Percentiles rank a stretch among this genome's conserved stretches.
phyloP scores from a whole-genome alignment of 2,113 vertebrate genomes.

The Melanocharis versteri region DNA sequence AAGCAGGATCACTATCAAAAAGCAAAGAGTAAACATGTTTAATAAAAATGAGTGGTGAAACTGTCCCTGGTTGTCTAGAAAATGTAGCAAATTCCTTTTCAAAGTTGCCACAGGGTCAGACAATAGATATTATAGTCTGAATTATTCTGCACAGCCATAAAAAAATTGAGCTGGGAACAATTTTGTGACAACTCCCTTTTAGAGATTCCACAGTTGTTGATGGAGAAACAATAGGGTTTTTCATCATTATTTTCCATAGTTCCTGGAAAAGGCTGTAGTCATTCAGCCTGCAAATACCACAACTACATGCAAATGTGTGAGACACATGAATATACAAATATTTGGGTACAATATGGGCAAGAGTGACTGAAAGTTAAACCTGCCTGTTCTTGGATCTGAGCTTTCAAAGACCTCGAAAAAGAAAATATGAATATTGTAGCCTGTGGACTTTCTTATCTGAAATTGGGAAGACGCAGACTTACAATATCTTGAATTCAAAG shows the following conservation, averaged over 20 bases:
- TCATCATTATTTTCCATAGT: neutral
- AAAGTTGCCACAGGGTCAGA: neutral
- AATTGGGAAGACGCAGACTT: neutral
- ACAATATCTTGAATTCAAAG: neutral
- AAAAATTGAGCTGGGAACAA: neutral
- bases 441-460: neutral
- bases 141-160: neutral
- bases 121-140: neutral
- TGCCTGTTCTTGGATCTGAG: neutral
- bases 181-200: neutral
- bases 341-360: neutral
- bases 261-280: neutral
- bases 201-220: neutral
- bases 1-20: conserved; percentile 2
- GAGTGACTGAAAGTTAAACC: neutral
- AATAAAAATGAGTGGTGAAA: neutral
- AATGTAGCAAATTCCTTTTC: neutral
- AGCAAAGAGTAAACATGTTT: neutral
- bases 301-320: neutral
- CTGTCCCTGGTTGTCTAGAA: neutral
- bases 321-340: neutral
- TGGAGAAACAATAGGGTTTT: neutral
- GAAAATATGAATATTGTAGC: neutral
- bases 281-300: neutral
- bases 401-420: neutral